These are phyloP conservation scores for Pseudachorutes palmiensis DNA, from an alignment of 1,140 invertebrate species.

Conservation along the genomic window DNA sequence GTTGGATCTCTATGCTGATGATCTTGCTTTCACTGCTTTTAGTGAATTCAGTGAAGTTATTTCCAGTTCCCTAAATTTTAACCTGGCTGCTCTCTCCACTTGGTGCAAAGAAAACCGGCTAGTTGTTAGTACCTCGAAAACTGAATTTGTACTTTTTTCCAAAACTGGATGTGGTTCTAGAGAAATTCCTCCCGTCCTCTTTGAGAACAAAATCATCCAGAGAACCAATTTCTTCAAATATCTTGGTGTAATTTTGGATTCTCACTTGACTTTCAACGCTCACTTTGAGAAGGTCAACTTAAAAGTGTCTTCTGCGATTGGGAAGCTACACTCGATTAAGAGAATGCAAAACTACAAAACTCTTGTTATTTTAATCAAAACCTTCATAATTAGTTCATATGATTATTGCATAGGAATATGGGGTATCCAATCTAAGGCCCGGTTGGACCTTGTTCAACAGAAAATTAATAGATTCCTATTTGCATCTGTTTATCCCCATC, in stretches of 20 bases:
- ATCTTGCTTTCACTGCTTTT: constrained; percentile 5
- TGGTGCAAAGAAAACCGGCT: constrained; percentile 10
- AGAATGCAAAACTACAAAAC: background rate
- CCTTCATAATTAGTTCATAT: background rate
- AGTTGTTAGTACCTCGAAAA: constrained; percentile 11
- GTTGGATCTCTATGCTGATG: constrained; percentile 6
- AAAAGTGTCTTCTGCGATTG: background rate
- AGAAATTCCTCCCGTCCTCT: background rate
- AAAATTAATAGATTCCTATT: background rate
- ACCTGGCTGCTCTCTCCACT: background rate
- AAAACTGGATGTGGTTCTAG: background rate
- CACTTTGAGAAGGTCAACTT: background rate
- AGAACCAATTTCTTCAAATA: background rate
- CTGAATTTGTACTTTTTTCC: constrained; percentile 15
- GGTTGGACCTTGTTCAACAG: background rate
- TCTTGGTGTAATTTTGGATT: background rate
- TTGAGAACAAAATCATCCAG: background rate
- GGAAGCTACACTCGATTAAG: background rate
- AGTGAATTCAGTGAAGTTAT: constrained; percentile 1
- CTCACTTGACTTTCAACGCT: background rate
- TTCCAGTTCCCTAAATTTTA: background rate
- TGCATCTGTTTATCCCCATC: background rate
- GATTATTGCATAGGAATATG: background rate
- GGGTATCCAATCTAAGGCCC: background rate
- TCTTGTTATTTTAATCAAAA: background rate